Conservation (phyloP, 2,113 vertebrate species). For the Suncus etruscus region DNA sequence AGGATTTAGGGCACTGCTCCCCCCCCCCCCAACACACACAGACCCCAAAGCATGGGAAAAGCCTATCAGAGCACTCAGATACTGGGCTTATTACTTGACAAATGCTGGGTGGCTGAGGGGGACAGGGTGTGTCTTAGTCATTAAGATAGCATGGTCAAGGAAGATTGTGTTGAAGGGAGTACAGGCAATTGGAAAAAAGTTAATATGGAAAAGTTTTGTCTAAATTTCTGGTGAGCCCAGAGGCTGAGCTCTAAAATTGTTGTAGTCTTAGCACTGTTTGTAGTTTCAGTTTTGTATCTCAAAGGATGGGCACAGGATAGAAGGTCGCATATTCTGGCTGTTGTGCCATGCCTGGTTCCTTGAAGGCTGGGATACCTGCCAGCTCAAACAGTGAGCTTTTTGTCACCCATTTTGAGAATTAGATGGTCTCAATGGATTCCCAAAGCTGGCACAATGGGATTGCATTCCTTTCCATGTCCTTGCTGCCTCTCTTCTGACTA, state of each 20-base stretch:
- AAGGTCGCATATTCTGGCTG: no score
- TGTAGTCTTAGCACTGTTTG: background rate
- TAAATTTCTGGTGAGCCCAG: background rate
- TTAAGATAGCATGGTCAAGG: background rate
- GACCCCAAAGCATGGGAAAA: background rate
- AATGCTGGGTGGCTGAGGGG: no score
- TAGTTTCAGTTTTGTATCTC: background rate
- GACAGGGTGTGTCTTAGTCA: background rate
- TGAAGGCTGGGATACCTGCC: accelerated
- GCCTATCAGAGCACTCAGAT: background rate
- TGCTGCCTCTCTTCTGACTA: background rate
- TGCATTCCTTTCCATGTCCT: background rate
- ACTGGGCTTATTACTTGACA: background rate
- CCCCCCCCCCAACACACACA: no score
- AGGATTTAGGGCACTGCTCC: background rate
- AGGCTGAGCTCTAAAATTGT: background rate
- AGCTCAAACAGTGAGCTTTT: background rate
- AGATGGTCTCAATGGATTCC: no score
- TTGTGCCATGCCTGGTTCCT: background rate
- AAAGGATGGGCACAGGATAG: background rate
- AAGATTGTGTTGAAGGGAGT: background rate
- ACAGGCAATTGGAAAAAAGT: background rate
- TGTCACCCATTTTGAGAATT: background rate
- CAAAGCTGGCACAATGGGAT: no score
- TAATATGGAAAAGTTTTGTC: background rate